Percentiles rank a stretch among this genome's conserved stretches.
Evolutionary conservation across 2,113 vertebrate genomes (phyloP).

Genomic region (Diglossa brunneiventris): DNA sequence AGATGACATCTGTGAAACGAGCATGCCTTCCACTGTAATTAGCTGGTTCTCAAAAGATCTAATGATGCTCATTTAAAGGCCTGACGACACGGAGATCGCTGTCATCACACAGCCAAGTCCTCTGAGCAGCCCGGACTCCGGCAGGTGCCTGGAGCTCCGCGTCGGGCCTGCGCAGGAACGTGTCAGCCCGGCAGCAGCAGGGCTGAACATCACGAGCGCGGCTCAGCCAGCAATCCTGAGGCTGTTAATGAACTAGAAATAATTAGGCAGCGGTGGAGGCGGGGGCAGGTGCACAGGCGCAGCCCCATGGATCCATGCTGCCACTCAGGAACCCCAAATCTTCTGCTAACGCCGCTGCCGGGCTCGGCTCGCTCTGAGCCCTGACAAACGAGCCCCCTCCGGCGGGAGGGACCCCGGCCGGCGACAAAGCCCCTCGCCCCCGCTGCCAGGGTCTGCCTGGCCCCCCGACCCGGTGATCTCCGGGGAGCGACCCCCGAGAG

Average conservation of each 20-base stretch:
- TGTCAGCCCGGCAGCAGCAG: neutral
- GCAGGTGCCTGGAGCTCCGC: neutral
- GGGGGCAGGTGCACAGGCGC: neutral
- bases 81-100: neutral
- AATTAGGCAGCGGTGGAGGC: neutral
- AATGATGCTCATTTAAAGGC: neutral
- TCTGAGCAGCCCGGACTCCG: neutral
- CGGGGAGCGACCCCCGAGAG: neutral
- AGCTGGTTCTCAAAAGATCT: neutral
- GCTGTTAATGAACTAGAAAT: neutral
- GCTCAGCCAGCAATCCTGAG: neutral
- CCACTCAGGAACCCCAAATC: neutral
- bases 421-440: neutral
- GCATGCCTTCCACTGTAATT: neutral
- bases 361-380: neutral
- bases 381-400: neutral
- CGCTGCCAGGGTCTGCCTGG: neutral
- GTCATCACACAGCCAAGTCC: neutral
- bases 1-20: neutral
- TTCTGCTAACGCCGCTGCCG: rapidly evolving
- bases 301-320: rapidly evolving
- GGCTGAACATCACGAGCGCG: neutral
- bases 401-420: neutral
- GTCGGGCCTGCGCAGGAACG: neutral
- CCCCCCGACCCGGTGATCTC: too few relatives aligned